Evolutionary conservation across 2,797 vertebrate genomes (phyloP).

Genomic region (Microcaecilia unicolor): DNA sequence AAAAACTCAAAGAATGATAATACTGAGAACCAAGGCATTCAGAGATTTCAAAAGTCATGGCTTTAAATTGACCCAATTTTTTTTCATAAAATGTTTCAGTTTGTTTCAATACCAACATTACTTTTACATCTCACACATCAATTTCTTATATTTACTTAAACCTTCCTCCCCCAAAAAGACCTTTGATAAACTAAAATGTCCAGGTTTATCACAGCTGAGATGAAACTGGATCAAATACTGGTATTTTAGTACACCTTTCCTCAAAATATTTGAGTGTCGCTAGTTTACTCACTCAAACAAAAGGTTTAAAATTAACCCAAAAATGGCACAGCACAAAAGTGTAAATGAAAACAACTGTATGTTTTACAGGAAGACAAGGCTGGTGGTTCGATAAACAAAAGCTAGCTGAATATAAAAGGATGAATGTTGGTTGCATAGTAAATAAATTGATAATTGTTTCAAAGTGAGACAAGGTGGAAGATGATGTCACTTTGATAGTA

Average conservation of each 20-base stretch:
- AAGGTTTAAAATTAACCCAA: constrained; percentile 31
- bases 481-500: constrained; percentile 51
- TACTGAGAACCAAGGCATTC: constrained; percentile 73
- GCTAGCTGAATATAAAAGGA: constrained; percentile 50
- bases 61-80: constrained; percentile 61
- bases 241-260: constrained; percentile 50
- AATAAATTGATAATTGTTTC: constrained; percentile 66
- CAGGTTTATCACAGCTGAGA: constrained; percentile 60
- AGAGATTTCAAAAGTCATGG: constrained; percentile 70
- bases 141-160: constrained; percentile 34
- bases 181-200: constrained; percentile 61
- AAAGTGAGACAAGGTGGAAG: constrained; percentile 49
- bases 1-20: constrained; percentile 69
- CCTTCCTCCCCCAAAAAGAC: constrained; percentile 43
- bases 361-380: constrained; percentile 69
- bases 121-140: constrained; percentile 48
- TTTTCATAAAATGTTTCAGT: constrained; percentile 49
- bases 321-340: constrained; percentile 67
- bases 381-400: constrained; percentile 52
- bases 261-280: constrained; percentile 66
- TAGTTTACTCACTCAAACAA: constrained; percentile 65
- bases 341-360: constrained; percentile 41
- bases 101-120: constrained; percentile 56
- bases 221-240: constrained; percentile 69
- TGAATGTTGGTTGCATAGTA: constrained; percentile 83